Evolutionary conservation across 2,888 invertebrate genomes (phyloP), one percentile per base, ranked within the genome.

Genomic region (Micoletzkya japonica): DNA sequence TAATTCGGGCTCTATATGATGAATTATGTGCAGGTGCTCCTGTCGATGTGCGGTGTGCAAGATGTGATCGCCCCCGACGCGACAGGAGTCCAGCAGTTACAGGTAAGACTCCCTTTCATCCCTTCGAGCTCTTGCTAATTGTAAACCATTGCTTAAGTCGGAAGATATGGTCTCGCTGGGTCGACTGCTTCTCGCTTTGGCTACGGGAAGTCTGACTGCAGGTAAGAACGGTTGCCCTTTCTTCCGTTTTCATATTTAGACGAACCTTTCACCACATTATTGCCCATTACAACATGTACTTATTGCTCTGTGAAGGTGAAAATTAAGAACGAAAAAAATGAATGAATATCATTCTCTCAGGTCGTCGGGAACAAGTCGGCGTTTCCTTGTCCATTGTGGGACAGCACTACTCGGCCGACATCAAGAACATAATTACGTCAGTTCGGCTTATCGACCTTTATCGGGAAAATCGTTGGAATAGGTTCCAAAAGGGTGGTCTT

Each of bases 131-230:
- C 20, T 44, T 44, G 44, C 10, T 14, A 34, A 58, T 14, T 6
- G 34, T 58, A 32, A n/a, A 4, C 4, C 26, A 17, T 30, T 4
- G 7, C 26, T 85, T 0, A 90, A 93, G 88, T 93, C 93, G 88
- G 95, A 97, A 84, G 97, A 98, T 88, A 88, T 97, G 84, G 90
- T 92, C 57, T 91, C 93, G 6, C 89, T 97, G 76, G 97, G 97
- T 28, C 92, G 93, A 78, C 89, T 97, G 81, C 91, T 95, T 70
- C 88, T 97, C 78, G 92, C 93, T 0, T 89, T 98, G 82, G 94
- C 95, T n/a, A 95, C 94, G 87, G 93, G 95, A 86, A 92, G 92
- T 68, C 89, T 93, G 69, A 90, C 92, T 87, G 93, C 93, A 83
- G 91, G 92, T 80, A 92, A 92, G 87, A 89, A 91, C 76, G 94